Base-by-base conservation (phyloP, 2,888 invertebrate genomes). In the Drosophila birchii region DNA sequence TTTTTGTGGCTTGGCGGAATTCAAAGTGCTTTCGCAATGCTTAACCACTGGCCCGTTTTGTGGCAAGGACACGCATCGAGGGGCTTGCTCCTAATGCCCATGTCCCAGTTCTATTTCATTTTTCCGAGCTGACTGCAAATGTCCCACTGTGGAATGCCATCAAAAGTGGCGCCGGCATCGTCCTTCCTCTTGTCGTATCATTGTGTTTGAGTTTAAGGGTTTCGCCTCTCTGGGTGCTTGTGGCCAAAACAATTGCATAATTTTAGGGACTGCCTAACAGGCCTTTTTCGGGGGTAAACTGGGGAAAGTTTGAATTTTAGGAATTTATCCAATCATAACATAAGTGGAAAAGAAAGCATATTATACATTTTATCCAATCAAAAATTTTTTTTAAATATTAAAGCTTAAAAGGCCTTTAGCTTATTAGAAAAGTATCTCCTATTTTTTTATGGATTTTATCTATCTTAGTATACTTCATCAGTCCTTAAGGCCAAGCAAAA, bases 231-330 rank as follows among this genome's bases (percentile, higher is more conserved):
- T 53, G 26, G 59, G 47, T 66, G 72, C 63, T 73, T 64, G 76
- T 58, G 68, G 68, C 53, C 70, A 78, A 75, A 76, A 73, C 80
- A 82, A 87, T 87, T 85, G 82, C 78, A 77, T 85, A 78, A 81
- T 68, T 49, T 60, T 69, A 49, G 54, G 51, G 55, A 64, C 64
- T 20, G 34, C n/a, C 57, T 44, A n/a, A 18, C 38, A 12, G 38
- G 26, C 38, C 54, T 23, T 36, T 53, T 32, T 18, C 2, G 7
- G 18, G 18, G 18, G 8, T 14, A 18, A 32, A 20, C 8, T 14
- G 9, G 8, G 8, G 1, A 3, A 20, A 20, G 14, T 18, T 32
- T 32, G 2, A 32, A 12, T 49, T 49, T 12, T 18, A 7, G 5
- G 32, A 49, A 29, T n/a, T 47, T 47, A 29, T 47, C 5, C n/a